These are phyloP conservation scores for Xestoiulus laeticollis DNA, from an alignment of 2,888 invertebrate genomes.

Conservation along the genomic window DNA sequence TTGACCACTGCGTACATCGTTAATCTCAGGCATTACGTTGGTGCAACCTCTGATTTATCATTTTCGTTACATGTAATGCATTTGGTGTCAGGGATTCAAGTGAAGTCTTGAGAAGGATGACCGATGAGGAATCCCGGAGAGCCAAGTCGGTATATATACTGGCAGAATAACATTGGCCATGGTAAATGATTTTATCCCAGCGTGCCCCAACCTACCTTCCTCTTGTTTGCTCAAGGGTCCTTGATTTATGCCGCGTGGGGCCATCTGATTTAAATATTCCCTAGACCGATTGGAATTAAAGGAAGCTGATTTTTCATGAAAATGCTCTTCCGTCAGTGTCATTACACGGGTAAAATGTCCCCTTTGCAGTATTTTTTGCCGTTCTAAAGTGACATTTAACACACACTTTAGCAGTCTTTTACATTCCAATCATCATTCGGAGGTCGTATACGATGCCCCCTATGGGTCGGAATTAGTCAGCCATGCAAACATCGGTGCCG, in stretches of 20 bases:
- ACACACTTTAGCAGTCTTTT: too few species aligned
- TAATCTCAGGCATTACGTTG: neutral
- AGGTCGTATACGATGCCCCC: too few species aligned
- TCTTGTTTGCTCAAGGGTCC: neutral
- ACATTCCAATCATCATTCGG: too few species aligned
- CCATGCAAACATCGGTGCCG: conserved; percentile 22
- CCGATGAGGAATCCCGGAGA: conserved; percentile 34
- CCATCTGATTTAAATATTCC: neutral
- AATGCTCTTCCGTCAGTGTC: conserved; percentile 2
- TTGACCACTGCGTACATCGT: neutral
- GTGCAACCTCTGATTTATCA: conserved; percentile 11
- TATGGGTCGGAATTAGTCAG: conserved; percentile 21
- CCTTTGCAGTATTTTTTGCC: conserved; percentile 30
- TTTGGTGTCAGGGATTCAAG: neutral
- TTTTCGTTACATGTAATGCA: conserved; percentile 1
- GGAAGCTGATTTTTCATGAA: neutral
- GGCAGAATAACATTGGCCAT: neutral
- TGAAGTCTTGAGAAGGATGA: neutral
- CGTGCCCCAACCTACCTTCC: neutral
- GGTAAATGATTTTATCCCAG: conserved; percentile 9
- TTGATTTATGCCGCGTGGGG: neutral
- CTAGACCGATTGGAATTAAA: neutral
- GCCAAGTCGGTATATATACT: neutral
- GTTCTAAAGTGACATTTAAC: conserved; percentile 47
- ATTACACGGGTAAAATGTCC: conserved; percentile 5